Evolutionary conservation across 2,113 vertebrate species (phyloP), one percentile per base, ranked within the genome.

Genomic region (Pholis gunnellus): DNA sequence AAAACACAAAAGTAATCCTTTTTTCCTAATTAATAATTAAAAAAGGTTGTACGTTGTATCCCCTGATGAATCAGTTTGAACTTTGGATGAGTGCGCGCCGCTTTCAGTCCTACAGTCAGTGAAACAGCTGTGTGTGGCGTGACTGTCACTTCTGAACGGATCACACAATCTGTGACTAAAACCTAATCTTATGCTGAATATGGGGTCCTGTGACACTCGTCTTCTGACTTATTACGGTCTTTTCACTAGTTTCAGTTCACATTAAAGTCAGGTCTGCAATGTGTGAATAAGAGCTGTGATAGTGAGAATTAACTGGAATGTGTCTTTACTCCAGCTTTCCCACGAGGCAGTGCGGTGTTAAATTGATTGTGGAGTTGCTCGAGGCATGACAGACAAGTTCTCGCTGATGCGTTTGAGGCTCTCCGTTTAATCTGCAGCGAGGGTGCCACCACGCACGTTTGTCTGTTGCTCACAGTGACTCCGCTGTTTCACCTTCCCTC

Each of bases 321-420:
- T 78, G 13, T 75, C 81, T 80, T 54, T 29, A 70, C 25, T 22
- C 54, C 38, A 34, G 31, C 75, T 73, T 75, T 81, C 82, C 79
- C 70, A 52, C 1, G 2, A 86, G 71, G 50, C 63, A n/a, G 38
- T 22, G 42, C 67, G 9, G 65, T 66, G 54, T 70, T 63, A 71
- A 78, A 88, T 83, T 64, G 54, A 83, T 81, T 73, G 54, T 66
- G 6, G 70, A 60, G 48, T 75, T 65, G 36, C 61, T 70, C 70
- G 68, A 83, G 76, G 52, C 81, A 56, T 42, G 75, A 36, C 63
- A 36, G 42, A 56, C 38, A 46, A 74, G 63, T 76, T 76, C 68
- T 71, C 17, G 14, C 52, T 68, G 80, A 81, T 78, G 52, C 31
- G 42, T 70, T 60, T 68, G 61, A 72, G 57, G 13, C 65, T 71